Evolutionary conservation across 2,888 invertebrate species (phyloP).

Genomic region (Machimus rusticus): DNA sequence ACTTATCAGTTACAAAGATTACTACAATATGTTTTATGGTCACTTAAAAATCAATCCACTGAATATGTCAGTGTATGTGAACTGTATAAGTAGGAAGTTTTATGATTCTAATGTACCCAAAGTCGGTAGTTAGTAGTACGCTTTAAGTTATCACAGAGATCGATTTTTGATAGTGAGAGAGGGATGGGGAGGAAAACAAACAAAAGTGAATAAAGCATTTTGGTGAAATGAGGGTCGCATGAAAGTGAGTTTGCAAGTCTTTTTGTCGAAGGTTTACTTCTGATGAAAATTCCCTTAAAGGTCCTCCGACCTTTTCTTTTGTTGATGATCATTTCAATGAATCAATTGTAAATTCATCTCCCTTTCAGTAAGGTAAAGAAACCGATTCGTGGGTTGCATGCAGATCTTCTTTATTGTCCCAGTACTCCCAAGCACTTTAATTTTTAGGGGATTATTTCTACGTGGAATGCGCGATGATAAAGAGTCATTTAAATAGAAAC

Average conservation of each 20-base stretch:
- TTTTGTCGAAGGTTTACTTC: not conserved
- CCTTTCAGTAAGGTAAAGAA: not conserved
- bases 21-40: slow-evolving; percentile 19
- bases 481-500: not conserved
- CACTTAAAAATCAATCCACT: not conserved
- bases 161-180: not conserved
- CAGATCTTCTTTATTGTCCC: not conserved
- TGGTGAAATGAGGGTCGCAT: not conserved
- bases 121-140: not conserved
- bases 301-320: not conserved
- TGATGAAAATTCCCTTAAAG: not conserved
- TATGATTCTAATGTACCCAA: not conserved
- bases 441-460: not conserved
- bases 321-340: not conserved
- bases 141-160: slow-evolving; percentile 35
- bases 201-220: not conserved
- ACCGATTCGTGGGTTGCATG: not conserved
- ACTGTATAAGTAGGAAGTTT: slow-evolving; percentile 20
- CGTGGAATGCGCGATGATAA: not conserved
- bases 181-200: not conserved
- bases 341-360: not conserved
- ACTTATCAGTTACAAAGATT: slow-evolving; percentile 23
- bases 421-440: not conserved
- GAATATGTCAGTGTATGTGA: slow-evolving; percentile 1
- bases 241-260: not conserved